Evolutionary conservation across 1,140 invertebrate species (phyloP).

Genomic region (Globodera rostochiensis): DNA sequence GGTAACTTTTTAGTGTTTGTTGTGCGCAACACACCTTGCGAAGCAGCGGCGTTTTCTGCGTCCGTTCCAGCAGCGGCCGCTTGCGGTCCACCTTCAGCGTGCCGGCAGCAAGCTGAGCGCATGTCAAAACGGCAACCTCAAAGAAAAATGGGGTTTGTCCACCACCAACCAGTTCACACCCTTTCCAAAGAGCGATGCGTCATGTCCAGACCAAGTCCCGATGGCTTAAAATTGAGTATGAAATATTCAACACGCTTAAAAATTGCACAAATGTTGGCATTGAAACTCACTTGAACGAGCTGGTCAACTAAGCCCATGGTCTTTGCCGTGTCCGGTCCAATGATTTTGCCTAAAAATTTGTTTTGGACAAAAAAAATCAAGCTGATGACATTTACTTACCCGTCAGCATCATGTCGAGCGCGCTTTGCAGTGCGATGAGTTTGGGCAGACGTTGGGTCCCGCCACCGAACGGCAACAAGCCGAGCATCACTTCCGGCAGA

Average conservation of each 20-base stretch:
- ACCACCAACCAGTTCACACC: conserved; percentile 71
- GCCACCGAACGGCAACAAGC: conserved; percentile 87
- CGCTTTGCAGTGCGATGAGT: conserved; percentile 79
- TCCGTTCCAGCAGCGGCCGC: conserved; percentile 74
- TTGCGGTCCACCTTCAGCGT: conserved; percentile 78
- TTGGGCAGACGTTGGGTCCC: conserved; percentile 87
- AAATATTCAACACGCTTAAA: no score
- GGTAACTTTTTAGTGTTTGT: no score
- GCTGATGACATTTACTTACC: no score
- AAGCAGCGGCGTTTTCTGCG: conserved; percentile 71
- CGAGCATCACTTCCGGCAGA: conserved; percentile 91
- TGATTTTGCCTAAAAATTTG: conserved; percentile 78
- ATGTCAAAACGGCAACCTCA: conserved; percentile 59
- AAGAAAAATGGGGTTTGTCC: conserved; percentile 17
- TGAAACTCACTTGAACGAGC: conserved; percentile 70
- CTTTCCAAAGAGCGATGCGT: conserved; percentile 78
- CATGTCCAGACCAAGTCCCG: conserved; percentile 78
- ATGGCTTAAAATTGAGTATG: conserved; percentile 33
- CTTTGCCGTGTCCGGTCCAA: conserved; percentile 84
- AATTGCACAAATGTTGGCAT: not conserved
- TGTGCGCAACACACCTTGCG: conserved; percentile 73
- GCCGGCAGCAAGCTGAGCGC: conserved; percentile 78
- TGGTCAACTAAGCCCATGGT: conserved; percentile 90
- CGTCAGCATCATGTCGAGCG: conserved; percentile 87
- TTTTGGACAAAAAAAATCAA: no score